Evolutionary conservation across 2,113 vertebrate genomes (phyloP).

Genomic region (Globicephala melas): DNA sequence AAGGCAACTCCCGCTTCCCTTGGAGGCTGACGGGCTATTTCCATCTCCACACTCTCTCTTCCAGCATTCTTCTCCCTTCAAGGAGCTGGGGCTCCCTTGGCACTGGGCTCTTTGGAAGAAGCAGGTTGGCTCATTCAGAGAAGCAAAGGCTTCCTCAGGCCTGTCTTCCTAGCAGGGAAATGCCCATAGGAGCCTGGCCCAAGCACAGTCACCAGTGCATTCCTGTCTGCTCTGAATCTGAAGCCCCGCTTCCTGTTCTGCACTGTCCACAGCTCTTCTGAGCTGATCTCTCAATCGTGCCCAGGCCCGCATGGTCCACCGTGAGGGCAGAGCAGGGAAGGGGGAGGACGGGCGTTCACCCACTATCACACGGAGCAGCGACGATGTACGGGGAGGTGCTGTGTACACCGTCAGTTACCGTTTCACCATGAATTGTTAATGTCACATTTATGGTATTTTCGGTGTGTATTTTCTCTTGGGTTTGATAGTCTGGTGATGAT

Average conservation of each 20-base stretch:
- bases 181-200: neutral
- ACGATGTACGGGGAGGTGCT: neutral
- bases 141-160: neutral
- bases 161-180: neutral
- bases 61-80: conserved; percentile 41
- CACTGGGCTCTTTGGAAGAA: conserved; percentile 14
- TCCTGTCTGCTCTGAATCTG: neutral
- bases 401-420: neutral
- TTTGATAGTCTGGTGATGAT: neutral
- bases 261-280: neutral
- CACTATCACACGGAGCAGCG: neutral
- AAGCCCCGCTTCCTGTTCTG: neutral
- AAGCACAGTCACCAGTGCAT: neutral
- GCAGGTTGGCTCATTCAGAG: neutral
- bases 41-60: conserved; percentile 50
- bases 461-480: neutral
- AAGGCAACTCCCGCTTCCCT: conserved; percentile 55
- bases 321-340: neutral
- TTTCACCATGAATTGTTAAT: neutral
- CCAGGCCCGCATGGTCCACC: too few species aligned
- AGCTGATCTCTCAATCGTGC: neutral
- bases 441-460: neutral
- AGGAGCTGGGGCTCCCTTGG: conserved; percentile 41
- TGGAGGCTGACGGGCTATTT: conserved; percentile 57
- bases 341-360: neutral